Conservation (phyloP, 2,797 vertebrate species). For the Enteromius argenteus region DNA sequence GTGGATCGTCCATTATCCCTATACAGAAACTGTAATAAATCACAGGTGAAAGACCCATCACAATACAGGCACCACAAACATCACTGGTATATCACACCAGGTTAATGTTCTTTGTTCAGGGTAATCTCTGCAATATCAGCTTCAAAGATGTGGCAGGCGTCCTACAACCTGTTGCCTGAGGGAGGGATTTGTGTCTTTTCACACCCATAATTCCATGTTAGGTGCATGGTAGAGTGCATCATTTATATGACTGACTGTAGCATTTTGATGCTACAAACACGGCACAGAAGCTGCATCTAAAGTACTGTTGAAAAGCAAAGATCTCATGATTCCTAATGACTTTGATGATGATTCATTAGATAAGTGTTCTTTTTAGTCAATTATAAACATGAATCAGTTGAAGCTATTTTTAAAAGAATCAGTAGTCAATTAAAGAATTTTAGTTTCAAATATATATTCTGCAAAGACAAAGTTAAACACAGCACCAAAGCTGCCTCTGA, state of each 20-base stretch:
- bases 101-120: slow-evolving; percentile 64
- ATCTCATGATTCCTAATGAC: background rate
- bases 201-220: slow-evolving; percentile 64
- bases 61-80: slow-evolving; percentile 60
- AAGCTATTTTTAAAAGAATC: no score
- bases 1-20: slow-evolving; percentile 44
- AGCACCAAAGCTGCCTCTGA: background rate
- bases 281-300: background rate
- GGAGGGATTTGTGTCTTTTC: slow-evolving; percentile 61
- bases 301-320: background rate
- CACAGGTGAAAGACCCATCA: slow-evolving; percentile 67
- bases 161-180: slow-evolving; percentile 65
- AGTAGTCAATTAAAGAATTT: no score
- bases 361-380: no score
- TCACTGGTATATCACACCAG: slow-evolving; percentile 51
- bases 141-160: slow-evolving; percentile 69
- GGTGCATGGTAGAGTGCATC: slow-evolving; percentile 55
- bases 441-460: background rate
- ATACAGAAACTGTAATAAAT: slow-evolving; percentile 67
- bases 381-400: background rate
- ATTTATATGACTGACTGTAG: slow-evolving; percentile 55
- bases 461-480: background rate
- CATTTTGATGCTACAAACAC: background rate
- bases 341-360: background rate
- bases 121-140: slow-evolving; percentile 69